Base-by-base conservation (phyloP, 2,888 invertebrate genomes). In the Eristalinus aeneus region DNA sequence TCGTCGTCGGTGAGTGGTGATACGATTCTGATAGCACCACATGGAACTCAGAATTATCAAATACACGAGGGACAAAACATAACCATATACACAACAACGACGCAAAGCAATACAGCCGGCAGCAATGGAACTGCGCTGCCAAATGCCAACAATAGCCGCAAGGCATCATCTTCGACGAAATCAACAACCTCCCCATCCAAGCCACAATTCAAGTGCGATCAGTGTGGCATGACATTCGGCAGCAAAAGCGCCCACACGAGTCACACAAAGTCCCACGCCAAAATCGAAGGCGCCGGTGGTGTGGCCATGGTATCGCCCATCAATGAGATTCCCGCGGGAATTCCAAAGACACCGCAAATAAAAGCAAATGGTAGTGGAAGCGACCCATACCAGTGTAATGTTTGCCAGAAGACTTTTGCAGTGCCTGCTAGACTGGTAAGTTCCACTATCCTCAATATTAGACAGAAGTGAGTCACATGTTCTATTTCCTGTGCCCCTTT, bases 321-420 rank as follows among this genome's bases (percentile, higher is more conserved):
- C 22, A 79, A 68, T 82, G 81, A 39, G 91, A 92, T 88, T 88
- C 91, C 22, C 90, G 92, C 67, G 82, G 91, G 90, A 85, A 90
- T 91, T 86, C 92, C 90, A 89, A 93, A 91, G 88, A 90, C 91
- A 69, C 92, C 92, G 36, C 91, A 90, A 82, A 90, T 91, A 12
- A 91, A 90, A 87, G 89, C 91, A 46, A 89, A 90, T 88, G 88
- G 89, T 39, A 91, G 89, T 83, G 91, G 92, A 22, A 92, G 93
- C 32, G 97, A 97, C 93, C 97, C 97, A 23, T 97, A 97, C 93
- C 95, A 96, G 88, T 97, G 97, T 93, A 96, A 97, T 93, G 97
- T 97, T 89, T 98, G 97, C 92, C 95, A 96, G 89, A 97, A 97
- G 92, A 97, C 97, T 12, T 98, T 97, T 92, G 97, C 97, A 56